phyloP scores from a whole-genome alignment of 1,140 invertebrate species.

The Zophobas morio region DNA sequence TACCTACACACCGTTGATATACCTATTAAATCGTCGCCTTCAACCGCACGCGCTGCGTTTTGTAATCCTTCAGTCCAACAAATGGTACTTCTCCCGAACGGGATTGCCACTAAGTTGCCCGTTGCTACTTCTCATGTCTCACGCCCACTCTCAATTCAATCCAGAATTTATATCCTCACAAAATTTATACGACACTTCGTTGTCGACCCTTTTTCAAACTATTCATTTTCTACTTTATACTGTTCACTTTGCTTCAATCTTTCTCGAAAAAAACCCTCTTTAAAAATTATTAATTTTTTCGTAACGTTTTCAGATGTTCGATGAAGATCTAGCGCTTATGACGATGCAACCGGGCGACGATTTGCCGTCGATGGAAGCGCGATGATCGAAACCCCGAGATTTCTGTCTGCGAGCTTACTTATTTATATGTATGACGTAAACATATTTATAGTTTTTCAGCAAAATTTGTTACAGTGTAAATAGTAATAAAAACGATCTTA shows the following conservation, averaged over 20 bases:
- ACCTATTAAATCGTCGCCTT: slow-evolving; percentile 42
- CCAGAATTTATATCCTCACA: slow-evolving; percentile 52
- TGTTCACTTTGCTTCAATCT: slow-evolving; percentile 44
- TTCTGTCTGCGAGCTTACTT: slow-evolving; percentile 28
- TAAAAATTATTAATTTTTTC: slow-evolving; percentile 39
- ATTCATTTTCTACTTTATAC: slow-evolving; percentile 46
- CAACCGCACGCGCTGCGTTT: slow-evolving; percentile 51
- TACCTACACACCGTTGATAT: slow-evolving; percentile 52
- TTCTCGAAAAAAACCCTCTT: slow-evolving; percentile 16
- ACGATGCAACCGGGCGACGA: slow-evolving; percentile 64
- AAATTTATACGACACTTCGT: slow-evolving; percentile 56
- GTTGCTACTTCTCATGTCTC: slow-evolving; percentile 55
- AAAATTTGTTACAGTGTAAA: slow-evolving; percentile 28
- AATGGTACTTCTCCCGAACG: slow-evolving; percentile 55
- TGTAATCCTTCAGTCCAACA: slow-evolving; percentile 60
- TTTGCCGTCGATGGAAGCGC: slow-evolving; percentile 27
- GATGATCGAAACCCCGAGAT: slow-evolving; percentile 13
- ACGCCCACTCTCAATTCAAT: slow-evolving; percentile 56
- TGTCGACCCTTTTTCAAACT: slow-evolving; percentile 49
- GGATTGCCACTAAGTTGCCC: slow-evolving; percentile 55
- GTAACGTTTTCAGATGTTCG: slow-evolving; percentile 64
- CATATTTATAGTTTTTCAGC: slow-evolving; percentile 34
- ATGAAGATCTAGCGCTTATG: slow-evolving; percentile 66
- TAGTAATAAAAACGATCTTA: slow-evolving; percentile 18
- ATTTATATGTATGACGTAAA: slow-evolving; percentile 27